Evolutionary conservation across 1,140 invertebrate genomes (phyloP).

Genomic region (Conus betulinus): DNA sequence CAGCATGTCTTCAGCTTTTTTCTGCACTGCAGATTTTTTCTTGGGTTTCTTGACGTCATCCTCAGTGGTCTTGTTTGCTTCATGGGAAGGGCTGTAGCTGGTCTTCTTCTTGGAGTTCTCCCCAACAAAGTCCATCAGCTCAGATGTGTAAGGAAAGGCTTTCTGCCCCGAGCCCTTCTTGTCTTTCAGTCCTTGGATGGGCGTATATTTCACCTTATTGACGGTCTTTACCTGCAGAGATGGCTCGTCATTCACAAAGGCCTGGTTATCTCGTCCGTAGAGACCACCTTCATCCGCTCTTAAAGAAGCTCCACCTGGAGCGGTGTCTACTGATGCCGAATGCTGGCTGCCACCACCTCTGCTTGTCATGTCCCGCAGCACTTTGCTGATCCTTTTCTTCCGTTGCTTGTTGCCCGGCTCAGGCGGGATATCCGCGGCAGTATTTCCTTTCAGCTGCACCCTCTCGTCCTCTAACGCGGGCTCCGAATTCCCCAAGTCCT

Average conservation of each 20-base stretch:
- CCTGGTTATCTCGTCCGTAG: constrained; percentile 4
- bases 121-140: constrained; percentile 13
- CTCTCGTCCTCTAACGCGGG: not conserved
- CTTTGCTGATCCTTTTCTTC: not conserved
- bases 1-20: constrained; percentile 20
- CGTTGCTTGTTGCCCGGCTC: not conserved
- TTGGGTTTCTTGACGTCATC: not conserved
- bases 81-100: not conserved
- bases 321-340: too few species aligned
- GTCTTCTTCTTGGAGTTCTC: constrained; percentile 1
- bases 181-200: constrained; percentile 16
- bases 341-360: not conserved
- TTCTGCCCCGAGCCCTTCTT: not conserved
- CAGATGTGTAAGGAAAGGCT: constrained; percentile 21
- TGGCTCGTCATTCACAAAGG: not conserved
- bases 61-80: not conserved
- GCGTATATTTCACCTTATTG: constrained; percentile 23
- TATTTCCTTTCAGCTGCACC: not conserved
- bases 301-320: too few species aligned
- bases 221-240: not conserved
- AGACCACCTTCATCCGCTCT: not conserved
- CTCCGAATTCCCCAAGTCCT: not conserved
- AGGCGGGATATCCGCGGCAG: not conserved
- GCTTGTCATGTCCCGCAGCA: not conserved
- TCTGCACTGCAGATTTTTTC: constrained; percentile 9